Percentiles rank a stretch among this genome's conserved stretches.
These are phyloP conservation scores for Pomatorhinus ruficollis DNA, from an alignment of 2,113 vertebrate species.

Conservation along the genomic window DNA sequence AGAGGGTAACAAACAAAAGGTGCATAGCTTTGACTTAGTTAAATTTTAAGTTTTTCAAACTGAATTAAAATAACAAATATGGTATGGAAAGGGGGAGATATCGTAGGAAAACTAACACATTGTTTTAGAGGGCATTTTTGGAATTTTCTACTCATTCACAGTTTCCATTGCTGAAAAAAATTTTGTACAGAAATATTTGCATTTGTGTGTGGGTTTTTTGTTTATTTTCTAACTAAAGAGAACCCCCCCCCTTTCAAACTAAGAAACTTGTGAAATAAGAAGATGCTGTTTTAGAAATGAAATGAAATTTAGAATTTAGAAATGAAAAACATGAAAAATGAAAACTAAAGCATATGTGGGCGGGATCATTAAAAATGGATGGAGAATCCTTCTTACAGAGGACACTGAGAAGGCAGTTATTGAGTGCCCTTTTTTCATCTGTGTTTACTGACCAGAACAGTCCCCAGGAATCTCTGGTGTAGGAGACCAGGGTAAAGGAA, in stretches of 20 bases:
- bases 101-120: background rate
- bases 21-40: background rate
- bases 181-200: background rate
- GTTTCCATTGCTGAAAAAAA: background rate
- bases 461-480: background rate
- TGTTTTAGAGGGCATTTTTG: background rate
- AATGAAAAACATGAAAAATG: too few relatives aligned
- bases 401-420: background rate
- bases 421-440: background rate
- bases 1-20: background rate
- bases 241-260: rapidly evolving
- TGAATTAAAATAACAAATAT: background rate
- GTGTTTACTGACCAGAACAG: background rate
- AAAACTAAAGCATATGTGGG: background rate
- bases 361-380: background rate
- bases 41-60: background rate
- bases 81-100: background rate
- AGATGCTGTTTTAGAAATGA: background rate
- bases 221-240: background rate
- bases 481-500: background rate
- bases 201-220: background rate
- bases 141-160: background rate
- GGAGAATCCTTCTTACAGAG: background rate
- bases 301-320: too few relatives aligned
- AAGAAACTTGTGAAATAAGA: background rate